Percentiles rank a stretch among this genome's conserved stretches.
These are phyloP conservation scores for Acanthoscelides obtectus DNA, from an alignment of 2,888 invertebrate species.

Conservation along the genomic window DNA sequence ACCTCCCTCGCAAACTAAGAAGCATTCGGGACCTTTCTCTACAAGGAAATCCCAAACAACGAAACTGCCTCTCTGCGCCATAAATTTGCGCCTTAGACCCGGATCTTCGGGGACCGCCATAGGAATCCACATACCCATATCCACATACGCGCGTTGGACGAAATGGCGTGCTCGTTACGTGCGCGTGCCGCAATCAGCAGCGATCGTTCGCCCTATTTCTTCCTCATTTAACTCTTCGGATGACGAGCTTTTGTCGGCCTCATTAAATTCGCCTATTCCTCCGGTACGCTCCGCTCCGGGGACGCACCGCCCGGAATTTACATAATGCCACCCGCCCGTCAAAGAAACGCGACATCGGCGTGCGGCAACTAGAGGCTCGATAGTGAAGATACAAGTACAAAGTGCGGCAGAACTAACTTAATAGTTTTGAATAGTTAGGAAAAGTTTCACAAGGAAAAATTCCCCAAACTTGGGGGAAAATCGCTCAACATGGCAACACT, in stretches of 20 bases:
- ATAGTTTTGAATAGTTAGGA: no score
- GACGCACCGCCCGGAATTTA: not conserved
- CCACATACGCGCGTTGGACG: not conserved
- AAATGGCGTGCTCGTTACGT: constrained; percentile 18
- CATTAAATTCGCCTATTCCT: constrained; percentile 20
- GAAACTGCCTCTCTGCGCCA: no score
- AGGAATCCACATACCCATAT: not conserved
- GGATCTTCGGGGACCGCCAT: not conserved
- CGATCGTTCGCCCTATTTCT: constrained; percentile 22
- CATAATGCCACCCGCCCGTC: not conserved
- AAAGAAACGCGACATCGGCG: not conserved
- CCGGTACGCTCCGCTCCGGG: not conserved
- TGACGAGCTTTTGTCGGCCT: constrained; percentile 19
- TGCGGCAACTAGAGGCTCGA: no score
- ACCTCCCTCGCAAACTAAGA: no score
- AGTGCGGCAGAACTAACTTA: no score
- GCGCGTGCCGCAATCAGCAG: constrained; percentile 20
- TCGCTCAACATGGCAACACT: no score
- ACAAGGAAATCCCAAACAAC: no score
- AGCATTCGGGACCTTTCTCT: no score
- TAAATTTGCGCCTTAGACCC: no score
- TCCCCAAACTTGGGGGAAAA: no score
- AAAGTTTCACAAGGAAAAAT: no score
- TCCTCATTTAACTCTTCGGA: constrained; percentile 21
- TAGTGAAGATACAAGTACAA: no score